These are phyloP conservation scores for Nephotettix cincticeps DNA, from an alignment of 1,140 invertebrate species.

Conservation along the genomic window DNA sequence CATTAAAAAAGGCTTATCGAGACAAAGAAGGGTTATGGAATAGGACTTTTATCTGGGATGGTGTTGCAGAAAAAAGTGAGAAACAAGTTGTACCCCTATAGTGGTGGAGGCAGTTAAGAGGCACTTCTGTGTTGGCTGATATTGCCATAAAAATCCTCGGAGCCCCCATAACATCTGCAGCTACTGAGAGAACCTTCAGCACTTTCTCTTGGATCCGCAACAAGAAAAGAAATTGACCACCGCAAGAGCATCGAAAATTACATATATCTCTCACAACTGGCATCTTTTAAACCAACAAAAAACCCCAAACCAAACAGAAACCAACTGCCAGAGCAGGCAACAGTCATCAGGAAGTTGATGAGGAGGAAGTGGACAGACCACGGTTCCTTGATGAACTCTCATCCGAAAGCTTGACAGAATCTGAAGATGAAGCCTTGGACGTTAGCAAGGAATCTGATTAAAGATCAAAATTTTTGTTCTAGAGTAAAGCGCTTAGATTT, in stretches of 20 bases:
- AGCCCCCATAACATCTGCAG: slow-evolving; percentile 20
- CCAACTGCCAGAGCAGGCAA: neutral
- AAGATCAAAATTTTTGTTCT: too few relatives aligned
- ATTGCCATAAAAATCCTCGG: too few relatives aligned
- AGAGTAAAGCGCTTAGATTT: too few relatives aligned
- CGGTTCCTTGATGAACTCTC: too few relatives aligned
- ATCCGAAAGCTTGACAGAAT: too few relatives aligned
- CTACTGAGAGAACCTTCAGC: slow-evolving; percentile 19
- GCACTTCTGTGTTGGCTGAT: slow-evolving; percentile 22
- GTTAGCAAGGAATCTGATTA: too few relatives aligned
- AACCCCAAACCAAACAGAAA: too few relatives aligned
- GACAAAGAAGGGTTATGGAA: slow-evolving; percentile 21
- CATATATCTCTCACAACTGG: neutral
- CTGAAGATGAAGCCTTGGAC: too few relatives aligned
- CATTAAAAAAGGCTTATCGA: neutral
- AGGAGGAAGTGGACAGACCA: neutral
- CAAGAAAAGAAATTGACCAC: neutral
- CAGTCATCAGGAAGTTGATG: neutral
- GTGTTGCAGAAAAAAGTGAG: neutral
- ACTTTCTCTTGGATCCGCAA: slow-evolving; percentile 4
- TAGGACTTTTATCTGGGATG: slow-evolving; percentile 3
- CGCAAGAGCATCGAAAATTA: neutral
- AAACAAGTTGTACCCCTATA: neutral
- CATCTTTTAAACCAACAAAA: too few relatives aligned
- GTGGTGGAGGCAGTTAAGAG: slow-evolving; percentile 15